phyloP scores from a whole-genome alignment of 1,140 invertebrate species.

The Vollenhovia emeryi region DNA sequence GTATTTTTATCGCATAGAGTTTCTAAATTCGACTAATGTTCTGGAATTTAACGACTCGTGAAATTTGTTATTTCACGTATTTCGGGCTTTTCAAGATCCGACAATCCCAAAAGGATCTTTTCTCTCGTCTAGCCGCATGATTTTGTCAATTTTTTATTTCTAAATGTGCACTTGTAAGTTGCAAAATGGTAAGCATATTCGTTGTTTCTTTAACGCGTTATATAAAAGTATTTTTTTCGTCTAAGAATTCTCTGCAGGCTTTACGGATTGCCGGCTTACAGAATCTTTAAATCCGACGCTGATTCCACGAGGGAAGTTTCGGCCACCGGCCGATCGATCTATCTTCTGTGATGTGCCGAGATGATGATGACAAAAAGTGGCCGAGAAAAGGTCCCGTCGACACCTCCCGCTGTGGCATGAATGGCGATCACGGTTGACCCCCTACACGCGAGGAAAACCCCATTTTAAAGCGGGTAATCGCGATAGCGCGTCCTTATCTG shows the following conservation, averaged over 20 bases:
- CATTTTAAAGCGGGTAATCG: slow-evolving; percentile 29
- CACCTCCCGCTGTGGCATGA: slow-evolving; percentile 42
- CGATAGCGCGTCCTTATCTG: slow-evolving; percentile 41
- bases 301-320: not conserved
- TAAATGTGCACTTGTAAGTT: not conserved
- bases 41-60: not conserved
- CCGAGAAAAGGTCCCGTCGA: slow-evolving; percentile 36
- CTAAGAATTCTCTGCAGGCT: not conserved
- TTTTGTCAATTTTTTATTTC: not conserved
- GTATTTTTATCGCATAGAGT: not conserved
- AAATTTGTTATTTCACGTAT: not conserved
- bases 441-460: slow-evolving; percentile 17
- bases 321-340: slow-evolving; percentile 2
- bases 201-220: too few relatives aligned
- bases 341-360: slow-evolving; percentile 16
- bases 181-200: not conserved
- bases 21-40: too few relatives aligned
- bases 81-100: not conserved
- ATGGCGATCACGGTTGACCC: slow-evolving; percentile 48
- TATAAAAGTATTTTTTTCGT: not conserved
- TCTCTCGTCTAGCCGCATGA: not conserved
- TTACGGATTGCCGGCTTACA: not conserved
- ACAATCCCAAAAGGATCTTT: not conserved
- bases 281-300: not conserved
- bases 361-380: slow-evolving; percentile 27